Conservation (phyloP, 2,797 vertebrate genomes). For the Arrhamphus sclerolepis region DNA sequence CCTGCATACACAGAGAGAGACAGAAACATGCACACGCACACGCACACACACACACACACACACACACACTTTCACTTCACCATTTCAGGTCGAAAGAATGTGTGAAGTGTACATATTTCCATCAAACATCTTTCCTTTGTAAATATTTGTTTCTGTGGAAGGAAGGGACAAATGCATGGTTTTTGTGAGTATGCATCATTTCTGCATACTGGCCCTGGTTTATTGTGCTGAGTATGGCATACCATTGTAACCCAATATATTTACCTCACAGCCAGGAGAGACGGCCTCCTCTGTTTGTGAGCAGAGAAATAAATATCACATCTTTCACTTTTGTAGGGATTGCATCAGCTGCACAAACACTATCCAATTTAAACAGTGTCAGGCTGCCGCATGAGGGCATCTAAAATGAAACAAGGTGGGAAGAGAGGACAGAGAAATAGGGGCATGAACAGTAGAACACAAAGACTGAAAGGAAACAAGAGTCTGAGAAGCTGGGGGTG, state of each 20-base stretch:
- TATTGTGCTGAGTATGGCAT: slow-evolving; percentile 11
- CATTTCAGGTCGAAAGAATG: too few species aligned
- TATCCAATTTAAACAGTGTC: slow-evolving; percentile 39
- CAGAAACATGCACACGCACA: too few species aligned
- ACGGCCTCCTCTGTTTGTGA: slow-evolving; percentile 31
- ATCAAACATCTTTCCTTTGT: too few species aligned
- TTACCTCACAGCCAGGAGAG: slow-evolving; percentile 19
- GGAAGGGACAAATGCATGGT: too few species aligned
- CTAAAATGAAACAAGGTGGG: slow-evolving; percentile 11
- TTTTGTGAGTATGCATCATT: too few species aligned
- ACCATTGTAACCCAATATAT: slow-evolving; percentile 20
- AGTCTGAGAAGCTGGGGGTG: slow-evolving; percentile 1
- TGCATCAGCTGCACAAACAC: slow-evolving; percentile 26
- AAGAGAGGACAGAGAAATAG: slow-evolving; percentile 1
- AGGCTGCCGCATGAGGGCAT: slow-evolving; percentile 22
- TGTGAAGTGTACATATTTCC: too few species aligned
- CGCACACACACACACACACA: too few species aligned
- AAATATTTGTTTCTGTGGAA: too few species aligned
- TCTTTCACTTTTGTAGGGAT: slow-evolving; percentile 23
- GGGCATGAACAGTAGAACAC: slow-evolving; percentile 9
- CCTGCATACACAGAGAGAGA: too few species aligned
- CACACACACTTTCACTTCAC: too few species aligned
- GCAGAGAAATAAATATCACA: slow-evolving; percentile 32
- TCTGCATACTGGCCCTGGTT: neutral
- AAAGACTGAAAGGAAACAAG: slow-evolving; percentile 10